Evolutionary conservation across 2,797 vertebrate genomes (phyloP).

Genomic region (Oceanodroma leucorhoa): DNA sequence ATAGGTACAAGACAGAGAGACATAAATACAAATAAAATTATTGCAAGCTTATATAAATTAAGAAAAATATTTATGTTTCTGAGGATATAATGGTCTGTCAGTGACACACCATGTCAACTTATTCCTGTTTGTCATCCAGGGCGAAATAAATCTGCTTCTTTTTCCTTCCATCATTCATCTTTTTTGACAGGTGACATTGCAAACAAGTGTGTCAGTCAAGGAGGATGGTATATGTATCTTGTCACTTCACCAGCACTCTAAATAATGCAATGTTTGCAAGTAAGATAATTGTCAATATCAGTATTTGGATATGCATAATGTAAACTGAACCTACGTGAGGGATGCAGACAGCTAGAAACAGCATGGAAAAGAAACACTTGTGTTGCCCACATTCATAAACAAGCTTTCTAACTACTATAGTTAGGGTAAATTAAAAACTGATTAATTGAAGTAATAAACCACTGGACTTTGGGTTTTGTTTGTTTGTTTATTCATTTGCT

Average conservation of each 20-base stretch:
- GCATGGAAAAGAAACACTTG: background rate
- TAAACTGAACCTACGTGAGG: background rate
- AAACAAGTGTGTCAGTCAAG: background rate
- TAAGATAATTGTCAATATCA: background rate
- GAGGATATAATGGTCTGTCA: background rate
- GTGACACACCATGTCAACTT: background rate
- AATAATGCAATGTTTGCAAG: background rate
- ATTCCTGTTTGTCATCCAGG: background rate
- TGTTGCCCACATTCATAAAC: background rate
- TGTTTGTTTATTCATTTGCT: background rate
- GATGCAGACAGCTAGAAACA: background rate
- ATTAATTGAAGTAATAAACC: background rate
- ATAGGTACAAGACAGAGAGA: background rate
- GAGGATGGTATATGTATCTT: background rate
- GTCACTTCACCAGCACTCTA: background rate
- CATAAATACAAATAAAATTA: background rate
- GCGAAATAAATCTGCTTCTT: background rate
- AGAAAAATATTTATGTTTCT: background rate
- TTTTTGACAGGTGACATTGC: background rate
- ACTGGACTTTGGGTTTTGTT: accelerated
- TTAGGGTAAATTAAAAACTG: background rate
- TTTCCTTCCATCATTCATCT: background rate
- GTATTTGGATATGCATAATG: background rate
- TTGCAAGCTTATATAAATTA: background rate
- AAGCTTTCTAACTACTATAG: background rate